Conservation (phyloP, 1,140 invertebrate species). For the Brachionus plicatilis region DNA sequence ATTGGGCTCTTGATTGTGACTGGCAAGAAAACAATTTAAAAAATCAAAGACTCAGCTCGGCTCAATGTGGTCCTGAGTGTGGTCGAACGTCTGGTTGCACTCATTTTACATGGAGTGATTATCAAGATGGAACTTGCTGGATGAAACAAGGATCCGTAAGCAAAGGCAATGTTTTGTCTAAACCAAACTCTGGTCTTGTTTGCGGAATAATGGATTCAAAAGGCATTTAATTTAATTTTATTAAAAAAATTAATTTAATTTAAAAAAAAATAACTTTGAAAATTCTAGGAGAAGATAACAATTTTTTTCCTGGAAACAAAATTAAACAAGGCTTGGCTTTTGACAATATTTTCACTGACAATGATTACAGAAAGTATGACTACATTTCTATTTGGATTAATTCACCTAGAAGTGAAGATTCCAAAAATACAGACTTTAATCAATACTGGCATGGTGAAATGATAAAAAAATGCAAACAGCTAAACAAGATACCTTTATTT, state of each 20-base stretch:
- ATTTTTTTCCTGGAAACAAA: too few relatives aligned
- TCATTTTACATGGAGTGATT: conserved; percentile 39
- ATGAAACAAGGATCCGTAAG: conserved; percentile 33
- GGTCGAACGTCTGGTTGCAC: conserved; percentile 12
- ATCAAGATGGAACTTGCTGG: conserved; percentile 30
- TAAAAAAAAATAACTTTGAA: too few relatives aligned
- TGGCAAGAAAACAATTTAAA: neutral
- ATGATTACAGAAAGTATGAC: neutral
- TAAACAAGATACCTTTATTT: neutral
- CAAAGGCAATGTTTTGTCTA: conserved; percentile 28
- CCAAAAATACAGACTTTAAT: neutral
- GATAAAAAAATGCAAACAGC: neutral
- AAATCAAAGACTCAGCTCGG: neutral
- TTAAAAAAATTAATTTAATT: too few relatives aligned
- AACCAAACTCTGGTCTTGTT: neutral
- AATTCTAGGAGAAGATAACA: too few relatives aligned
- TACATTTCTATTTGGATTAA: conserved; percentile 11
- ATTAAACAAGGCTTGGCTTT: too few relatives aligned
- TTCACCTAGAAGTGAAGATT: neutral
- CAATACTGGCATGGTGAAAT: neutral
- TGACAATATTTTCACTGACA: too few relatives aligned
- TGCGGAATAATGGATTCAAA: conserved; percentile 21
- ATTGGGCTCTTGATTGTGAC: neutral
- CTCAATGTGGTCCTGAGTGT: neutral
- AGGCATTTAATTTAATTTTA: too few relatives aligned